Percentiles rank a stretch among this genome's conserved stretches.
These are phyloP conservation scores for Hyposoter didymator DNA, from an alignment of 2,888 invertebrate genomes.

Conservation along the genomic window DNA sequence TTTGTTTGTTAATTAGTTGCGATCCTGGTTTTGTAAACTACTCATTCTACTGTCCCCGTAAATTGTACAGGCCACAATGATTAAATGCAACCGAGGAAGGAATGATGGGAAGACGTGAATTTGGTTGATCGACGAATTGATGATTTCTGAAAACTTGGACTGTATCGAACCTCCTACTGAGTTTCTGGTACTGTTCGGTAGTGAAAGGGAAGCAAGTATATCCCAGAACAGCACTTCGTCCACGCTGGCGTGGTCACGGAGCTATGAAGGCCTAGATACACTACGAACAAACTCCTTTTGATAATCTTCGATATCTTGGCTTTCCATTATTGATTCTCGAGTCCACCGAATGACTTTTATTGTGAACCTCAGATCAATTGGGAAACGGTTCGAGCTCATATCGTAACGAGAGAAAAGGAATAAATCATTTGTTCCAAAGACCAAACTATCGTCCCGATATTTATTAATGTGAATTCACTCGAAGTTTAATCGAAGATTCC, in stretches of 20 bases:
- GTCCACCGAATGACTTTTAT: background rate
- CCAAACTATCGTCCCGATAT: background rate
- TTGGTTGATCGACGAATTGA: background rate
- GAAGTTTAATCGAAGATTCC: background rate
- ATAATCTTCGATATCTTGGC: slow-evolving; percentile 42
- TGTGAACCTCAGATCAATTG: background rate
- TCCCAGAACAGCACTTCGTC: slow-evolving; percentile 49
- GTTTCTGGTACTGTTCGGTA: slow-evolving; percentile 62
- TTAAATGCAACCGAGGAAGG: background rate
- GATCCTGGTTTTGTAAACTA: background rate
- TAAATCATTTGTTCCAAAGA: background rate
- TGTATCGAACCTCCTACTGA: slow-evolving; percentile 29
- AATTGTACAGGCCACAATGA: background rate
- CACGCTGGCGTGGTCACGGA: slow-evolving; percentile 63
- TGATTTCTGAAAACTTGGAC: slow-evolving; percentile 25
- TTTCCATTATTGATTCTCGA: slow-evolving; percentile 17
- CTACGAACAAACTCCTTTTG: slow-evolving; percentile 45
- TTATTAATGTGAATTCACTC: background rate
- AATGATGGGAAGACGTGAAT: background rate
- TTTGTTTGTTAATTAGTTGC: background rate
- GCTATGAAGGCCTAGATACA: slow-evolving; percentile 67
- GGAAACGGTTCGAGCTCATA: background rate
- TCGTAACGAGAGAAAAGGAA: background rate
- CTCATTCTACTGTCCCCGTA: background rate
- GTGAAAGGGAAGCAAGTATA: slow-evolving; percentile 73